These are phyloP conservation scores for Clusia tigrina DNA, from an alignment of 2,888 invertebrate species.

Conservation along the genomic window DNA sequence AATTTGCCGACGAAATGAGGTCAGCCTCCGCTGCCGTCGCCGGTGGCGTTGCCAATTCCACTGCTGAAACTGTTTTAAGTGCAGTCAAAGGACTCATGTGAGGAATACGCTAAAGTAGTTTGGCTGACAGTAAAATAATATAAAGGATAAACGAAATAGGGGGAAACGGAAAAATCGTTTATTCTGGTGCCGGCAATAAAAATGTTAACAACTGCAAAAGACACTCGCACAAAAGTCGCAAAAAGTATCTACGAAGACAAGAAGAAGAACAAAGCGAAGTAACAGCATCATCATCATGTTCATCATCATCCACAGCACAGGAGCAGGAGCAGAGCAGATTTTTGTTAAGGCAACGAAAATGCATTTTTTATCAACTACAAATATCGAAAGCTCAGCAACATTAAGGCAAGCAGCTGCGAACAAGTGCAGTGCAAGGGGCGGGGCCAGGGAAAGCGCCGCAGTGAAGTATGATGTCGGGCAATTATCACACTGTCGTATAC, in stretches of 20 bases:
- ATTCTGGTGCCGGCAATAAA: conserved; percentile 5
- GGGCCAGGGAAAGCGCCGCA: too few species aligned
- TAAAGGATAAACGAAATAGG: neutral
- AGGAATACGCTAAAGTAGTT: neutral
- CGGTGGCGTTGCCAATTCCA: too few species aligned
- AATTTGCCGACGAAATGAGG: conserved; percentile 3
- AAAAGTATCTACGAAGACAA: neutral
- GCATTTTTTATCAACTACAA: conserved; percentile 54
- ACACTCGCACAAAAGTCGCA: neutral
- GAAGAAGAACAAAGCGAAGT: neutral
- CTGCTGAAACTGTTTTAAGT: neutral
- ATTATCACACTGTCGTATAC: too few species aligned
- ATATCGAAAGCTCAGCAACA: neutral
- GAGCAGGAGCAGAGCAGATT: neutral
- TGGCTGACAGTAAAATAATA: neutral
- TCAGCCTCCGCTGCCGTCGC: neutral
- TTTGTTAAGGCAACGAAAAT: conserved; percentile 38
- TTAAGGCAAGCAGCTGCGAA: too few species aligned
- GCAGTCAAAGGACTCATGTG: conserved; percentile 7
- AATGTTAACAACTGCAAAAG: conserved; percentile 10
- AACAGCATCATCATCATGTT: neutral
- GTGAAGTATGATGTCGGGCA: too few species aligned
- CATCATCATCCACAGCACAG: neutral
- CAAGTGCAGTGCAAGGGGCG: too few species aligned
- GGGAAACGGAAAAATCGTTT: neutral